Percentiles rank a stretch among this genome's conserved stretches.
These are phyloP conservation scores for Pterostichus madidus DNA, from an alignment of 2,888 invertebrate genomes.

Conservation along the genomic window DNA sequence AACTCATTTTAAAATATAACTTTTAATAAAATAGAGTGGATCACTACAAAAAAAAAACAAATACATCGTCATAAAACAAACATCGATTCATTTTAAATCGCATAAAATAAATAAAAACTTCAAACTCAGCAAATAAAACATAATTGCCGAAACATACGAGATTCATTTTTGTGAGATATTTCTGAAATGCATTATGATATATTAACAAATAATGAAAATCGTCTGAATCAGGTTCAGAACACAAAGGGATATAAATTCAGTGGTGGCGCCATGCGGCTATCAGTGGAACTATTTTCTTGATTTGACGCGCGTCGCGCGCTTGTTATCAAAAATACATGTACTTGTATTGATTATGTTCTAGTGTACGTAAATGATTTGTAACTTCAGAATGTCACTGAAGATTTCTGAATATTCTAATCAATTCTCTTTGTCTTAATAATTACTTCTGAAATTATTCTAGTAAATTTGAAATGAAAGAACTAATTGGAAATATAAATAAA, in stretches of 20 bases:
- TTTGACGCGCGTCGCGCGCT: conserved; percentile 54
- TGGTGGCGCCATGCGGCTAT: conserved; percentile 59
- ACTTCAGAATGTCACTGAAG: conserved; percentile 8
- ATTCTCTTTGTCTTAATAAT: too few relatives aligned
- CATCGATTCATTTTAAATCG: background rate
- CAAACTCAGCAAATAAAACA: background rate
- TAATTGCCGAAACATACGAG: background rate
- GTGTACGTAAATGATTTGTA: conserved; percentile 18
- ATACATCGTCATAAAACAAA: background rate
- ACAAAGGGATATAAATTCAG: conserved; percentile 56
- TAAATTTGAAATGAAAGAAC: conserved; percentile 5
- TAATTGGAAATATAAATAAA: conserved; percentile 15
- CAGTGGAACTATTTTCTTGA: conserved; percentile 63
- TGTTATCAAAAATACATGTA: conserved; percentile 39
- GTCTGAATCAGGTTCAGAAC: background rate
- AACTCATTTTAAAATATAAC: background rate
- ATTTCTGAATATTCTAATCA: background rate
- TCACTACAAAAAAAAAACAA: background rate
- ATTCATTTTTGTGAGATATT: background rate
- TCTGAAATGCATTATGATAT: too few relatives aligned
- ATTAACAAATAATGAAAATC: background rate
- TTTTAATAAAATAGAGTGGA: conserved; percentile 22
- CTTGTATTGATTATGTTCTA: conserved; percentile 38
- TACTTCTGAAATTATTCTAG: too few relatives aligned
- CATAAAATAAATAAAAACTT: background rate